Conservation (phyloP, 2,888 invertebrate species). For the Caenorhabditis sp. region DNA sequence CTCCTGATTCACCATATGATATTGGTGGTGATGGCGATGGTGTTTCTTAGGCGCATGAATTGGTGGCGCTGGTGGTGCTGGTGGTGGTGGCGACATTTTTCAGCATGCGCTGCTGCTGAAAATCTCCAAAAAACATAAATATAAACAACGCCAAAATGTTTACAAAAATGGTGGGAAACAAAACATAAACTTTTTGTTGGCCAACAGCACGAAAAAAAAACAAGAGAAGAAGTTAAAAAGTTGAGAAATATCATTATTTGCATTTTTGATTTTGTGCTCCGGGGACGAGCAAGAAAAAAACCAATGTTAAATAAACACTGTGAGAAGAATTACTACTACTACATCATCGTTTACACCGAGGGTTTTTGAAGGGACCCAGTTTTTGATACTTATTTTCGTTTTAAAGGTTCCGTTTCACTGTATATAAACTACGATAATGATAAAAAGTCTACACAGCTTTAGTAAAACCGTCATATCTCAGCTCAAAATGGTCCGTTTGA, state of each 20-base stretch:
- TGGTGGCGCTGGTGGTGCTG: constrained; percentile 24
- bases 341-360: too few relatives aligned
- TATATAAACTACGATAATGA: too few relatives aligned
- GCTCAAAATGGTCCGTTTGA: too few relatives aligned
- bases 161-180: not conserved
- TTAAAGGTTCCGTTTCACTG: too few relatives aligned
- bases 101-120: not conserved
- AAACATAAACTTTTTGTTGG: not conserved
- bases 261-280: too few relatives aligned
- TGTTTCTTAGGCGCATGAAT: constrained; percentile 15
- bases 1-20: not conserved
- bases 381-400: too few relatives aligned
- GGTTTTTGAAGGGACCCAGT: too few relatives aligned
- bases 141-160: not conserved
- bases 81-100: not conserved
- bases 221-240: too few relatives aligned
- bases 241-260: too few relatives aligned
- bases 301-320: not conserved
- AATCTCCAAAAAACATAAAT: not conserved
- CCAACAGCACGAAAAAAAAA: not conserved
- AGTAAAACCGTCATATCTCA: too few relatives aligned
- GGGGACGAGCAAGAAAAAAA: not conserved
- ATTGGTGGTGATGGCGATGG: constrained; percentile 13
- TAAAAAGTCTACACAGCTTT: too few relatives aligned
- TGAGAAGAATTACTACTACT: too few relatives aligned